Evolutionary conservation across 2,797 vertebrate species (phyloP), one percentile per base, ranked within the genome.

Genomic region (Tangara arthus): DNA sequence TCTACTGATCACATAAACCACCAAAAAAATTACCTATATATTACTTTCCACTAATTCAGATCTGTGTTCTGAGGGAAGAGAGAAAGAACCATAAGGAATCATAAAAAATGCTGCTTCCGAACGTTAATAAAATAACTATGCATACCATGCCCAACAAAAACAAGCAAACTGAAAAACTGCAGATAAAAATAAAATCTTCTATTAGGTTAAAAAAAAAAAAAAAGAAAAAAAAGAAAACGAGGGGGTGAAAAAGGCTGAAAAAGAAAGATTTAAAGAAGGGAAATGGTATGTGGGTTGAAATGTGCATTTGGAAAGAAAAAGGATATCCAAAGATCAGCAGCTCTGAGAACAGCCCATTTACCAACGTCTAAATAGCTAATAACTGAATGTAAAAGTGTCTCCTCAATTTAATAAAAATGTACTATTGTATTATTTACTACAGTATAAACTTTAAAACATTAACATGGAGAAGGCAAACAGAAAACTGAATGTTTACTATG

Each of bases 351-450:
- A 89, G 41, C n/a, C 59, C 49, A 70, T 94, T 93, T 95, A 87
- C 63, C 89, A 93, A 82, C 89, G 90, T 90, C 92, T 77, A 85
- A 90, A 71, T 24, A 89, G 70, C 59, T 90, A 92, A 93, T 60
- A 95, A 92, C 71, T 53, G 63, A 73, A 82, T 23, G 18, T 92
- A 92, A 93, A 96, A 82, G 27, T 80, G 70, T 82, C 78, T 84
- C 46, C n/a, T 77, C 34, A 42, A 60, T 42, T 44, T 82, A 94
- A 94, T 94, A 90, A 95, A 96, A 96, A 73, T 50, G 41, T 85
- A 79, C 17, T 70, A 68, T 63, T 90, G 7, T 80, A 78, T 91
- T 95, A 87, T 95, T 95, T 90, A 94, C 34, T 70, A 27, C 57
- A 53, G 24, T 56, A 87, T 90, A 90, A 93, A 80, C 13, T 88